These are phyloP conservation scores for Drosophila santomea DNA, from an alignment of 1,140 invertebrate species.

Conservation along the genomic window DNA sequence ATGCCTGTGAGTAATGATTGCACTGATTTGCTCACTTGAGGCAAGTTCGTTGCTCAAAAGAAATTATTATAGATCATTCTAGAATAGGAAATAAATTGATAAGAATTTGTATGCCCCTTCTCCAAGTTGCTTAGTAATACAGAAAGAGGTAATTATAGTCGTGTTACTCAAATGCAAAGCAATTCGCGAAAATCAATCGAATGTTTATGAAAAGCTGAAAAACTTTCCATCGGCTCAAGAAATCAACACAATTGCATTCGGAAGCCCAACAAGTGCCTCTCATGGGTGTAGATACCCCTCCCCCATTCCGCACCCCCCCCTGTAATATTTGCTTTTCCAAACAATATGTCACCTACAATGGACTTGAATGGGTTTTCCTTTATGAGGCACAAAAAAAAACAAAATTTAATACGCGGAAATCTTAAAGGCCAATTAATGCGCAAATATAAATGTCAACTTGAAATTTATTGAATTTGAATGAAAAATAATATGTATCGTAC, in stretches of 20 bases:
- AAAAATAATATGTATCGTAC: constrained; percentile 18
- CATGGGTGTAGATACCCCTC: constrained; percentile 11
- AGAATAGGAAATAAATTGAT: not conserved
- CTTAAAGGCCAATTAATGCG: constrained; percentile 69
- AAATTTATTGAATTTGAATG: constrained; percentile 67
- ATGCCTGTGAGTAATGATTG: constrained; percentile 25
- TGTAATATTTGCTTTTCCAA: constrained; percentile 46
- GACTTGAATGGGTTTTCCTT: constrained; percentile 53
- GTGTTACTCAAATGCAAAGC: not conserved
- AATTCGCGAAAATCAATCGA: constrained; percentile 13
- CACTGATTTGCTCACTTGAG: not conserved
- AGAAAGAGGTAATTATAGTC: not conserved
- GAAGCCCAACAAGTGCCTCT: constrained; percentile 66
- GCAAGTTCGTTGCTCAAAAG: not conserved
- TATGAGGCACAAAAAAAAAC: constrained; percentile 30
- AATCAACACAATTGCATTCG: constrained; percentile 31
- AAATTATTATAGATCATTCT: not conserved
- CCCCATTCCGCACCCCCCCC: not conserved
- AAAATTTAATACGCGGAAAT: constrained; percentile 59
- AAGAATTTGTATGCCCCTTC: too few species aligned
- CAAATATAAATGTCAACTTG: constrained; percentile 78
- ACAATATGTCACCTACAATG: constrained; percentile 40
- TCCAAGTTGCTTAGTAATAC: not conserved
- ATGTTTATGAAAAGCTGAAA: constrained; percentile 17
- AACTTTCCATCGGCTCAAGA: constrained; percentile 42